A percentile compares a stretch with the other conserved stretches of the same genome.
These are phyloP conservation scores for Pogonocichla stellata DNA, from an alignment of 2,113 vertebrate genomes.

Conservation along the genomic window DNA sequence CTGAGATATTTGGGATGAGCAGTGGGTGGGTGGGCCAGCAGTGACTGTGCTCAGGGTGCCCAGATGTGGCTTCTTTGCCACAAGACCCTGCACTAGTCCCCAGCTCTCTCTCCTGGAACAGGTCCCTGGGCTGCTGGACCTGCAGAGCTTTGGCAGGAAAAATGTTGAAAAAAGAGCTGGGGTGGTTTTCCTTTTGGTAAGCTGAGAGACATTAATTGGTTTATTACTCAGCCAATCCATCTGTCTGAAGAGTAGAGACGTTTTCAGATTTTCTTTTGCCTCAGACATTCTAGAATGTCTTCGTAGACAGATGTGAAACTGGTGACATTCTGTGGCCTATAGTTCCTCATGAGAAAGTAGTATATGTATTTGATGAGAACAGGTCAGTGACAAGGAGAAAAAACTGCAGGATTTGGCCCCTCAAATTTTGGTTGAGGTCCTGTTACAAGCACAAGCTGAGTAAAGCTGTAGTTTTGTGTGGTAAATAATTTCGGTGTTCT, in stretches of 20 bases:
- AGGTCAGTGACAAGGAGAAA: neutral
- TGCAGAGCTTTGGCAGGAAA: neutral
- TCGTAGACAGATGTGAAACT: neutral
- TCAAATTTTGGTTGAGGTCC: neutral
- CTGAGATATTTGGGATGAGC: rapidly evolving
- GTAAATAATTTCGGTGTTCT: neutral
- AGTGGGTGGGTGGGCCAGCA: neutral
- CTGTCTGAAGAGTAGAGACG: neutral
- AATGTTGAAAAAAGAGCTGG: neutral
- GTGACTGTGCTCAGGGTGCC: rapidly evolving
- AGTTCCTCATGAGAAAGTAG: neutral
- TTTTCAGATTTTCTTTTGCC: neutral
- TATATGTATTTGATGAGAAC: neutral
- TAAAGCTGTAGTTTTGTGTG: neutral
- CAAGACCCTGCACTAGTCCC: rapidly evolving
- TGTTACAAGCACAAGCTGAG: neutral
- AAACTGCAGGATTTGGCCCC: neutral
- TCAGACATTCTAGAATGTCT: neutral
- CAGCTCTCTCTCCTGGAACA: neutral
- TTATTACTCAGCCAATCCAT: neutral
- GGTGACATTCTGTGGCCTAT: neutral
- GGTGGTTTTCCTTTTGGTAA: neutral
- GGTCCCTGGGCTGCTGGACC: neutral
- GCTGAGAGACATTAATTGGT: neutral
- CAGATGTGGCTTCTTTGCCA: neutral